Conservation (phyloP, 2,888 invertebrate species). For the Hirudinaria manillensis region DNA sequence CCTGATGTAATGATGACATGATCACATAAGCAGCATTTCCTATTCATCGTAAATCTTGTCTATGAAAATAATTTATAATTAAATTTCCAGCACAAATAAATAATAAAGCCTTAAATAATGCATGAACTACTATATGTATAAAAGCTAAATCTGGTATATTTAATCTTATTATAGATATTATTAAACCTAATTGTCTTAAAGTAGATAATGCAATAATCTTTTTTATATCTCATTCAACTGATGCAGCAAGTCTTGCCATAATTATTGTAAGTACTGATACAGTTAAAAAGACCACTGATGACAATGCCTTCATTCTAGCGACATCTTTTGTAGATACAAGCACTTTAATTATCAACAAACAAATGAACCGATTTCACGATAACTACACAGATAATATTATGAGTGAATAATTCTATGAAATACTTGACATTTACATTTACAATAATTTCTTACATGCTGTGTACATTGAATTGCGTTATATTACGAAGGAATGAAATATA, state of each 20-base stretch:
- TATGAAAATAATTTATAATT: slow-evolving; percentile 64
- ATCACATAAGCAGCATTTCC: slow-evolving; percentile 38
- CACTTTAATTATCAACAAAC: too few relatives aligned
- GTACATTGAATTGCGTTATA: too few relatives aligned
- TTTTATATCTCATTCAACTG: slow-evolving; percentile 62
- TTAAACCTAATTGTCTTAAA: slow-evolving; percentile 69
- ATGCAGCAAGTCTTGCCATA: slow-evolving; percentile 50
- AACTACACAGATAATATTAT: too few relatives aligned
- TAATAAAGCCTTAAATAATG: slow-evolving; percentile 70
- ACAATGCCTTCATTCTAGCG: too few relatives aligned
- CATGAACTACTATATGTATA: slow-evolving; percentile 70
- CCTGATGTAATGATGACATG: too few relatives aligned
- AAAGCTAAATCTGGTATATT: slow-evolving; percentile 61
- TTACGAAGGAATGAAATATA: too few relatives aligned
- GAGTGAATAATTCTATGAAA: too few relatives aligned
- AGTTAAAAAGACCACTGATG: slow-evolving; percentile 61
- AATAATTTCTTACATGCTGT: too few relatives aligned
- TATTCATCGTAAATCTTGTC: slow-evolving; percentile 65
- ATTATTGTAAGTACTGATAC: slow-evolving; percentile 52
- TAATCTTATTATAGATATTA: slow-evolving; percentile 64
- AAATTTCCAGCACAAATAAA: slow-evolving; percentile 68
- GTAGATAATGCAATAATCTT: slow-evolving; percentile 74
- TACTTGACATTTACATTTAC: too few relatives aligned
- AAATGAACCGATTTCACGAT: too few relatives aligned
- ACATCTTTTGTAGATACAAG: too few relatives aligned